Percentiles rank a stretch among this genome's conserved stretches.
These are phyloP conservation scores for Lacerta viridis DNA, from an alignment of 2,797 vertebrate genomes.

Conservation along the genomic window DNA sequence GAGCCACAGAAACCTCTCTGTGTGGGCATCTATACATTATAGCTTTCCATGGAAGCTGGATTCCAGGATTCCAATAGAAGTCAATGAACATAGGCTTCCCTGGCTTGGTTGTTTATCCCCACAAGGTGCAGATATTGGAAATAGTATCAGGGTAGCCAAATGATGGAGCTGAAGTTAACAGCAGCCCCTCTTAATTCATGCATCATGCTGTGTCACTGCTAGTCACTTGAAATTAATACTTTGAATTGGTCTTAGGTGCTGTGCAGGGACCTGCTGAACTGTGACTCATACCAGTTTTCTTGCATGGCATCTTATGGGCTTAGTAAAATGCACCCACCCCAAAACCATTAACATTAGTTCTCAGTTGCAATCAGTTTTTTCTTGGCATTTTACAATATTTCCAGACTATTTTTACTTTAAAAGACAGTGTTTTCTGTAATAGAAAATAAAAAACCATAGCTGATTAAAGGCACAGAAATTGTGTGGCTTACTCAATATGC, in stretches of 20 bases:
- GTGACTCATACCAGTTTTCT: not conserved
- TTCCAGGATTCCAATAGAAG: not conserved
- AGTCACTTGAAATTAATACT: no score
- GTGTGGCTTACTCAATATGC: no score
- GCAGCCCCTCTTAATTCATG: not conserved
- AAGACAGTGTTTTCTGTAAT: no score
- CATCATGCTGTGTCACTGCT: not conserved
- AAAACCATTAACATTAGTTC: no score
- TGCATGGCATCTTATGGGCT: no score
- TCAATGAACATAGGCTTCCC: not conserved
- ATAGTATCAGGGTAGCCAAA: not conserved
- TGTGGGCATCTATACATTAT: not conserved
- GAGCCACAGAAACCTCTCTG: not conserved
- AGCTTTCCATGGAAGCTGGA: not conserved
- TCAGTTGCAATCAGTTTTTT: no score
- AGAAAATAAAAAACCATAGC: no score
- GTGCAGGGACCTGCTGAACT: not conserved
- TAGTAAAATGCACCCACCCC: no score
- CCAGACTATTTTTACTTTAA: no score
- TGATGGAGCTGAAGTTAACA: no score
- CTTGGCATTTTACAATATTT: no score
- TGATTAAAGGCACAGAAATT: no score
- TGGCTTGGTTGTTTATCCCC: not conserved
- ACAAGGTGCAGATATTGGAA: not conserved
- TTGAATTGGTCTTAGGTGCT: not conserved